Percentiles rank a stretch among this genome's conserved stretches.
Evolutionary conservation across 1,140 invertebrate genomes (phyloP).

Genomic region (Aphidius gifuensis): DNA sequence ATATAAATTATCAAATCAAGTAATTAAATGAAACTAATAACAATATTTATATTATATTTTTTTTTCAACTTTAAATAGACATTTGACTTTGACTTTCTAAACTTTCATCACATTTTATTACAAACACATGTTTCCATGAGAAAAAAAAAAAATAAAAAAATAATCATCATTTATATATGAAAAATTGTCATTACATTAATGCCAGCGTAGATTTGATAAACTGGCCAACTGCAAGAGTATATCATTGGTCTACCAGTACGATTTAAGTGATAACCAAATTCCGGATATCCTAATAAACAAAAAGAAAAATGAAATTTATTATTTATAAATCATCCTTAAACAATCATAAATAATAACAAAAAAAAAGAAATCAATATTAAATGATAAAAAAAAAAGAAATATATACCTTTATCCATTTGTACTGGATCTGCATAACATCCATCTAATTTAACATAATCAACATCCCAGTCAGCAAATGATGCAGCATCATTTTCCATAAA

Average conservation of each 20-base stretch:
- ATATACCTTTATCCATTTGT: slow-evolving; percentile 74
- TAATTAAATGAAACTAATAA: background rate
- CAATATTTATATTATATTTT: too few relatives aligned
- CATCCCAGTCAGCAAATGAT: slow-evolving; percentile 94
- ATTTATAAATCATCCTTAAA: slow-evolving; percentile 19
- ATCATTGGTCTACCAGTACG: slow-evolving; percentile 88
- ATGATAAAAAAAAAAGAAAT: background rate
- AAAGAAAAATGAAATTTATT: slow-evolving; percentile 11
- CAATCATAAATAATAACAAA: background rate
- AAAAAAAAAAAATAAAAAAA: background rate
- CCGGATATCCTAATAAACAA: slow-evolving; percentile 71
- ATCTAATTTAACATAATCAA: slow-evolving; percentile 95
- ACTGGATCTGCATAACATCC: slow-evolving; percentile 85
- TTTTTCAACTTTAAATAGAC: too few relatives aligned
- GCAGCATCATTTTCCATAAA: slow-evolving; percentile 82
- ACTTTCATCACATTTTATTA: slow-evolving; percentile 1
- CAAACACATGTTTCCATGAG: background rate
- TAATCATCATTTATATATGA: background rate
- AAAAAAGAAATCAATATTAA: background rate
- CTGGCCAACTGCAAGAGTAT: slow-evolving; percentile 97
- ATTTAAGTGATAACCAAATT: slow-evolving; percentile 84
- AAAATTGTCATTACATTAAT: slow-evolving; percentile 60
- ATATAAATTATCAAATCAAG: background rate
- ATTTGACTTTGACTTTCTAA: background rate
- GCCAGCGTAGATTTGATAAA: slow-evolving; percentile 86